These are phyloP conservation scores for Halocaridina rubra DNA, from an alignment of 2,888 invertebrate species.

Conservation along the genomic window DNA sequence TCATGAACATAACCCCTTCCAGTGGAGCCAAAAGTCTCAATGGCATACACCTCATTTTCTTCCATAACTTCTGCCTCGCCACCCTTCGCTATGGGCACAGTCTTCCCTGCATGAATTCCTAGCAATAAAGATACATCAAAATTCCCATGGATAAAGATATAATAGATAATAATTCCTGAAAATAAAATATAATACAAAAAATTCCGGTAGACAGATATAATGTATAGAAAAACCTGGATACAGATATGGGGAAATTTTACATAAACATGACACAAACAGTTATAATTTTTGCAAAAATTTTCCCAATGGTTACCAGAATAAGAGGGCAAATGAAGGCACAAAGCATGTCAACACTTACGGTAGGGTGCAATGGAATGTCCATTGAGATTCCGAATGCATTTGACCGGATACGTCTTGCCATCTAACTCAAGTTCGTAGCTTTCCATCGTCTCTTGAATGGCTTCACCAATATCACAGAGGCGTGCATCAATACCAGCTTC, in stretches of 20 bases:
- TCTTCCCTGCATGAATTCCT: constrained; percentile 87
- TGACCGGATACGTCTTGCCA: constrained; percentile 95
- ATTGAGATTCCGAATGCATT: constrained; percentile 97
- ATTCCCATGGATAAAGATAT: background rate
- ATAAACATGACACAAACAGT: background rate
- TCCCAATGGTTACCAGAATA: no score
- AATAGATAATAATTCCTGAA: background rate
- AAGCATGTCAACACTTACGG: no score
- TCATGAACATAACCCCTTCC: constrained; percentile 93
- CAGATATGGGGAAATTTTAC: no score
- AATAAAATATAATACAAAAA: background rate
- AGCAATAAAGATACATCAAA: no score
- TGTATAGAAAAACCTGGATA: no score
- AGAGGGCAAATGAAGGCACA: no score
- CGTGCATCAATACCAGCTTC: constrained; percentile 88
- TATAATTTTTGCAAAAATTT: no score
- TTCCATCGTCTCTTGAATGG: constrained; percentile 98
- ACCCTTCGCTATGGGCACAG: constrained; percentile 98
- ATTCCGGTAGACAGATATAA: no score
- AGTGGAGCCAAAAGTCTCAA: constrained; percentile 99
- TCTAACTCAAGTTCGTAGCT: constrained; percentile 98
- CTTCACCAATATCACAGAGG: constrained; percentile 94
- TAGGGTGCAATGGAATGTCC: constrained; percentile 99
- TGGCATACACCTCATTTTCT: constrained; percentile 98
- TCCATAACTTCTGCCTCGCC: constrained; percentile 98